Evolutionary conservation across 1,140 invertebrate species (phyloP).

Genomic region (Saccostrea echinata): DNA sequence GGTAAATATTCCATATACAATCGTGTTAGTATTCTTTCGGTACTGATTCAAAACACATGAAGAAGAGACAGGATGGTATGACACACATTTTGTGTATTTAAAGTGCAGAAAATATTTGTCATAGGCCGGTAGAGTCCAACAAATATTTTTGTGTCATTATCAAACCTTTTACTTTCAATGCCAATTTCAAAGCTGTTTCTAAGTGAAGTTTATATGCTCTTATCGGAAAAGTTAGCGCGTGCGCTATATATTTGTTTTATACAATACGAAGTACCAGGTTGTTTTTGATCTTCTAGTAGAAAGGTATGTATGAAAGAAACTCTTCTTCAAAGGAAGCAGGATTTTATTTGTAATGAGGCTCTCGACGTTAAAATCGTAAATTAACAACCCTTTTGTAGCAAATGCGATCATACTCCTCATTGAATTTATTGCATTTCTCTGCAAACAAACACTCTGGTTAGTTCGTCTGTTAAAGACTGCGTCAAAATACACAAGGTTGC

Average conservation of each 20-base stretch:
- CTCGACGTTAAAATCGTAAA: not conserved
- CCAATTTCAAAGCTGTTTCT: not conserved
- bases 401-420: not conserved
- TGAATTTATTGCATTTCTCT: not conserved
- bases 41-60: not conserved
- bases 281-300: too few species aligned
- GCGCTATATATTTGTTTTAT: not conserved
- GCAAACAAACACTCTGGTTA: not conserved
- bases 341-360: not conserved
- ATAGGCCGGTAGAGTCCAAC: not conserved
- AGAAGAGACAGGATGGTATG: not conserved
- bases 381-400: not conserved
- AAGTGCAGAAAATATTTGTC: not conserved
- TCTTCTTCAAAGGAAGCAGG: not conserved
- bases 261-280: not conserved
- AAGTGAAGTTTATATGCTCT: too few species aligned
- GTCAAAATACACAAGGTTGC: not conserved
- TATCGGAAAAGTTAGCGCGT: not conserved
- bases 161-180: not conserved
- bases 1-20: not conserved
- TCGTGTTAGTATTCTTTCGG: not conserved
- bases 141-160: not conserved
- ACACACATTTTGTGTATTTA: not conserved
- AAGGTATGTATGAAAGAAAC: not conserved
- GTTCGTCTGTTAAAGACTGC: not conserved